Percentiles rank a stretch among this genome's conserved stretches.
Conservation (phyloP, 2,113 vertebrate species). For the Salvator merianae region DNA sequence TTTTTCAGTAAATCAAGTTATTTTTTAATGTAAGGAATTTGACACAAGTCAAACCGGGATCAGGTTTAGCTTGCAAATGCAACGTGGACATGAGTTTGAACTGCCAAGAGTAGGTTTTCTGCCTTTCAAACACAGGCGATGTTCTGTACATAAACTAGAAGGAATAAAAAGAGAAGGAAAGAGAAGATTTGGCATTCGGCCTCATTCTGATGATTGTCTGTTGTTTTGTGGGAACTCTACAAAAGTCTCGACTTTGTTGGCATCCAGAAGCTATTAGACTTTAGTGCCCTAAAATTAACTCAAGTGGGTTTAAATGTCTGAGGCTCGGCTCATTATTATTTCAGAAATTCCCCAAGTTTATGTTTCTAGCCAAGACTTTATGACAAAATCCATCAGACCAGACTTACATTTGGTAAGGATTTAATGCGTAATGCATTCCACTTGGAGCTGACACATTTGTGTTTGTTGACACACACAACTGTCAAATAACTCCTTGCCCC, state of each 20-base stretch:
- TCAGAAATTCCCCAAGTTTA: conserved; percentile 72
- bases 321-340: conserved; percentile 73
- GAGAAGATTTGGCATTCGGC: conserved; percentile 33
- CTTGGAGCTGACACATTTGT: conserved; percentile 56
- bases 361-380: conserved; percentile 41
- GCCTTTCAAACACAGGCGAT: conserved; percentile 27
- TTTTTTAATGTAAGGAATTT: conserved; percentile 61
- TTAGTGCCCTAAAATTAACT: conserved; percentile 68
- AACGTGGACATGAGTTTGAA: conserved; percentile 16
- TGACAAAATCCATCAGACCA: conserved; percentile 18
- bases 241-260: conserved; percentile 71
- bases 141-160: conserved; percentile 35
- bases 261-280: conserved; percentile 68
- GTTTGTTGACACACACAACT: conserved; percentile 69
- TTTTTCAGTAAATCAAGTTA: conserved; percentile 72
- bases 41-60: conserved; percentile 51
- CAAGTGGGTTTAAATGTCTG: conserved; percentile 73
- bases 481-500: conserved; percentile 68
- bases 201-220: background rate
- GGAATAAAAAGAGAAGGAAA: conserved; percentile 48
- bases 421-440: conserved; percentile 66
- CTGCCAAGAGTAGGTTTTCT: conserved; percentile 25
- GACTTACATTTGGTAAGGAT: conserved; percentile 59
- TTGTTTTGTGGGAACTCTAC: conserved; percentile 60
- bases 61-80: conserved; percentile 50